A percentile compares a stretch with the other conserved stretches of the same genome.
Conservation (phyloP, 1,140 invertebrate genomes). For the Cepaea nemoralis region DNA sequence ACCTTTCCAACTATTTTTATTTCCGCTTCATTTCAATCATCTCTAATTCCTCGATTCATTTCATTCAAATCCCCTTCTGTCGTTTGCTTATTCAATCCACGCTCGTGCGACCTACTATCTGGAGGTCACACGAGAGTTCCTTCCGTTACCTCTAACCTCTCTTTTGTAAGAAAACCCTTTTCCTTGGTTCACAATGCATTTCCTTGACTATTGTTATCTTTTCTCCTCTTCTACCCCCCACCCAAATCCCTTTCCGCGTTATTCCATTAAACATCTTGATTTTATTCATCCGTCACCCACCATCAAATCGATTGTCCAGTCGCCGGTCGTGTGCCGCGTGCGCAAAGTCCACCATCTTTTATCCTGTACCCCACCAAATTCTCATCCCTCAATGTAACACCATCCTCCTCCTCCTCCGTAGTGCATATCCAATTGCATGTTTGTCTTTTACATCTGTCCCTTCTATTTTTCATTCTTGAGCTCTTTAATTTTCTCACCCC, state of each 20-base stretch:
- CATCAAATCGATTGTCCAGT: not conserved
- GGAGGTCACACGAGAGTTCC: not conserved
- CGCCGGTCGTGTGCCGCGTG: not conserved
- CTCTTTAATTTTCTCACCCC: not conserved
- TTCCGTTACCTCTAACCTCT: not conserved
- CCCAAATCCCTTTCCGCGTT: not conserved
- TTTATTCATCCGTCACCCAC: not conserved
- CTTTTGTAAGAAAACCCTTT: not conserved
- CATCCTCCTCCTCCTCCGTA: not conserved
- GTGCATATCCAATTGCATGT: not conserved
- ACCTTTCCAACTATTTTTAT: not conserved
- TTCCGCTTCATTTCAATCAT: not conserved
- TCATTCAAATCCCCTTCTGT: not conserved
- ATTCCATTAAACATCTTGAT: not conserved
- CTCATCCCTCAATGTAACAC: not conserved
- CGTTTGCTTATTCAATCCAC: not conserved
- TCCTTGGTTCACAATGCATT: not conserved
- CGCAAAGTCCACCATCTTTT: not conserved
- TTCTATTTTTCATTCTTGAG: not conserved
- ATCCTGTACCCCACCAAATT: not conserved
- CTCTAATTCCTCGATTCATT: not conserved
- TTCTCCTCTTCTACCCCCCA: not conserved
- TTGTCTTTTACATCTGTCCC: conserved; percentile 13
- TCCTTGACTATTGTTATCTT: not conserved
- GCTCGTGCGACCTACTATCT: not conserved